Base-by-base conservation (phyloP, 2,113 vertebrate species). In the Pycnonotus jocosus region DNA sequence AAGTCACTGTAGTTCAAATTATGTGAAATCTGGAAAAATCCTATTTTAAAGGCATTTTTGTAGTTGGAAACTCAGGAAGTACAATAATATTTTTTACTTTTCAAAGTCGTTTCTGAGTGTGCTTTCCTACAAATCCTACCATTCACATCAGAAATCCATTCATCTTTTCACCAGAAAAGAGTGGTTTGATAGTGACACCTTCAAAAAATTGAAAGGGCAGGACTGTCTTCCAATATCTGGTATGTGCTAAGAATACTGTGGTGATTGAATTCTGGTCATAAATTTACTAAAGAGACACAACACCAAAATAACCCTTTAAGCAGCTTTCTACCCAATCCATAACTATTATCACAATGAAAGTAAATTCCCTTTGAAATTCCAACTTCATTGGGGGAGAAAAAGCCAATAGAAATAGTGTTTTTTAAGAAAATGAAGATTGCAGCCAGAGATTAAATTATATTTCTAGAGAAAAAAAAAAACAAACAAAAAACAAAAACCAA, bases 361-460 rank as follows among this genome's bases (percentile, higher is more conserved):
- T 40, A 88, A 73, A 66, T 62, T 65, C 7, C 15, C 5, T 69
- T 78, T 74, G 48, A 84, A 91, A 79, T 54, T 74, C 28, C 16
- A 74, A 1, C 4, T 35, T 71, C 9, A 40, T 1, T 37, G 5
- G 6, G 10, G 14, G 4, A 7, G 15, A 25, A 3, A 4, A 71
- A 64, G 0, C 4, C 12, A 16, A 35, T 15, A 45, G 4, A 85
- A 86, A 61, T 7, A 50, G 2, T 42, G 3, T 15, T 74, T 44
- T 73, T 33, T 50, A 79, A 81, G 21, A 66, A 83, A 61, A 4
- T 58, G 19, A 74, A 30, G 27, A 60, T 33, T 81, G 31, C 18
- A 81, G 3, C 12, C 30, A 71, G 35, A 84, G 19, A 40, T 53
- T 5, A 81, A 62, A 15, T 42, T 31, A 23, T 19, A 30, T 51